phyloP scores from a whole-genome alignment of 1,140 invertebrate species.

The Drosophila kepulauana region DNA sequence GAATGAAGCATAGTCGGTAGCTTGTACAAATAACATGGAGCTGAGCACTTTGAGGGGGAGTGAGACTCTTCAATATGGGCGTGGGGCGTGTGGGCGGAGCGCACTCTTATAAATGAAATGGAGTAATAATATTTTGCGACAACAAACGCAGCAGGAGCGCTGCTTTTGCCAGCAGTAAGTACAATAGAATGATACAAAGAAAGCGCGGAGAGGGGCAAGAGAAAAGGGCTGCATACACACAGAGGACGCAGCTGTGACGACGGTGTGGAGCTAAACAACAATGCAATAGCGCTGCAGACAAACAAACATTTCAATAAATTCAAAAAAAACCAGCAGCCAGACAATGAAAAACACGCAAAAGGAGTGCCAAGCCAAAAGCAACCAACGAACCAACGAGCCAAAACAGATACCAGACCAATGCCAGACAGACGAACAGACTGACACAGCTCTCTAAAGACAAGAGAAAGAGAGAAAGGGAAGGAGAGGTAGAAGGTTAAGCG shows the following conservation, averaged over 20 bases:
- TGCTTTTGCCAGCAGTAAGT: conserved; percentile 1
- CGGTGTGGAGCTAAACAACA: conserved; percentile 33
- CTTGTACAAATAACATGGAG: conserved; percentile 33
- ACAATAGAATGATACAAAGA: conserved; percentile 42
- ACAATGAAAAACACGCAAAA: conserved; percentile 74
- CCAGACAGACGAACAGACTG: conserved; percentile 37
- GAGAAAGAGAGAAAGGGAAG: background rate
- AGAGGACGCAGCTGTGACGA: conserved; percentile 48
- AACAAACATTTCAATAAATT: conserved; percentile 84
- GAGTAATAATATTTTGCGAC: conserved; percentile 83
- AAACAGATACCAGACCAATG: conserved; percentile 55
- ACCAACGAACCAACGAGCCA: conserved; percentile 29
- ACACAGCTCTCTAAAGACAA: conserved; percentile 6
- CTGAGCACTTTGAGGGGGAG: background rate
- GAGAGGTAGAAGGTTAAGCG: conserved; percentile 26
- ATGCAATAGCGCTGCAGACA: conserved; percentile 67
- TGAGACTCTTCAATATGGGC: background rate
- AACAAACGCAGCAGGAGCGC: conserved; percentile 57
- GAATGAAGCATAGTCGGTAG: conserved; percentile 43
- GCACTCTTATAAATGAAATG: conserved; percentile 83
- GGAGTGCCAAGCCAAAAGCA: conserved; percentile 59
- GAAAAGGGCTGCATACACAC: conserved; percentile 13
- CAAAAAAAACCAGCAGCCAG: conserved; percentile 64
- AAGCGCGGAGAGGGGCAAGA: conserved; percentile 39
- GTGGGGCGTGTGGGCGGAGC: background rate